Evolutionary conservation across 2,113 vertebrate genomes (phyloP).

Genomic region (Corythornis madagascariensis): DNA sequence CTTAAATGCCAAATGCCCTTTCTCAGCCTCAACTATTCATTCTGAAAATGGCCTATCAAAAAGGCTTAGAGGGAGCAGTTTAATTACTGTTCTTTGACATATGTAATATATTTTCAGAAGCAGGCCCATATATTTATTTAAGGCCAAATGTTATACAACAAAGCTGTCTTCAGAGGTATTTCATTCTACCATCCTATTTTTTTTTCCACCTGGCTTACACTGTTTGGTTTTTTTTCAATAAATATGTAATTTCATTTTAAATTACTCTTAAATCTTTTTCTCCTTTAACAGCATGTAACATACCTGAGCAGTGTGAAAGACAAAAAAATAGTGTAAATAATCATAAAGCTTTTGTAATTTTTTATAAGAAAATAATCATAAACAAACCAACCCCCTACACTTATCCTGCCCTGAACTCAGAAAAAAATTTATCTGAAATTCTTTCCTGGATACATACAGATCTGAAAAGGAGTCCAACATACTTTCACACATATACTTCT

Average conservation of each 20-base stretch:
- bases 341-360: neutral
- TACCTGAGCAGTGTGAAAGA: neutral
- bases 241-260: constrained; percentile 47
- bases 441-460: neutral
- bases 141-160: constrained; percentile 66
- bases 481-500: fast-evolving
- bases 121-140: constrained; percentile 68
- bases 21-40: constrained; percentile 69
- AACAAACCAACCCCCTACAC: fast-evolving
- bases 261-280: constrained; percentile 44
- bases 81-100: constrained; percentile 78
- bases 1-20: constrained; percentile 67
- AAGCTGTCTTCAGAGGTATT: constrained; percentile 69
- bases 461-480: neutral
- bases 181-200: constrained; percentile 57
- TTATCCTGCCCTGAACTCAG: neutral
- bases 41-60: constrained; percentile 73
- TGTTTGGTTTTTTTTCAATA: constrained; percentile 45
- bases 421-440: neutral
- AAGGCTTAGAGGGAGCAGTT: constrained; percentile 68
- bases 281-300: neutral
- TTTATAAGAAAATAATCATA: neutral
- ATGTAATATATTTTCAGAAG: constrained; percentile 72
- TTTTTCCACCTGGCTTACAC: constrained; percentile 15
- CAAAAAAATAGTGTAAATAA: neutral